Base-by-base conservation (phyloP, 2,888 invertebrate species). In the Unio pictorum region DNA sequence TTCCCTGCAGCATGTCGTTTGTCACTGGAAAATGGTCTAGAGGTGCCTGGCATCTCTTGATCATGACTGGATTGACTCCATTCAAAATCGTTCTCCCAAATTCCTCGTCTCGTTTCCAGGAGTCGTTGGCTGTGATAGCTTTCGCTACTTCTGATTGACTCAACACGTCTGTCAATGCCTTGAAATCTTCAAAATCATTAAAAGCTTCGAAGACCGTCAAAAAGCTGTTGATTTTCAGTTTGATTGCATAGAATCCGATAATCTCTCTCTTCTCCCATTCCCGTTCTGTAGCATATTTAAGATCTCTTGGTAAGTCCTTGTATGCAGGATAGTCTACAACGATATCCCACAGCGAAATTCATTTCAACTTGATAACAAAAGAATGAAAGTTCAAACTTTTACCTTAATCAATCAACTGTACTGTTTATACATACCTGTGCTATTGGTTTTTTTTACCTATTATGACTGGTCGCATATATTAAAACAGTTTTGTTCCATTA, bases 211-310 rank as follows among this genome's bases (percentile, higher is more conserved):
- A 71, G n/a, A 66, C 63, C 0, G 73, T 68, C 8, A 55, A 55
- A n/a, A 75, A 77, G 45, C 69, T 68, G 60, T 77, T 69, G 5
- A 77, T 67, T 60, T 77, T 77, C 26, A 77, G 66, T 56, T 75
- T 74, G 18, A 71, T 56, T 8, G 75, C 28, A 26, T 68, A 70
- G 55, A 75, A 73, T 3, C 64, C 66, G 26, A 75, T 66, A 8
- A 75, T 63, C 56, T 69, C 63, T 65, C 73, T 77, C 64, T 75
- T 74, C 57, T 77, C 69, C 34, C 69, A 60, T 15, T 77, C 71
- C 23, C 77, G 61, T 30, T 77, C 74, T 0, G 63, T 66, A 26
- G 74, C 63, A 57, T 69, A 77, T 61, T 69, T 74, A 3, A 73
- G 60, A 23, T 77, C 77, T 56, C 66, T 61, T 7, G 77, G 77